Evolutionary conservation across 2,888 invertebrate species (phyloP), one percentile per base, ranked within the genome.

Genomic region (Megalurothrips usitatus): DNA sequence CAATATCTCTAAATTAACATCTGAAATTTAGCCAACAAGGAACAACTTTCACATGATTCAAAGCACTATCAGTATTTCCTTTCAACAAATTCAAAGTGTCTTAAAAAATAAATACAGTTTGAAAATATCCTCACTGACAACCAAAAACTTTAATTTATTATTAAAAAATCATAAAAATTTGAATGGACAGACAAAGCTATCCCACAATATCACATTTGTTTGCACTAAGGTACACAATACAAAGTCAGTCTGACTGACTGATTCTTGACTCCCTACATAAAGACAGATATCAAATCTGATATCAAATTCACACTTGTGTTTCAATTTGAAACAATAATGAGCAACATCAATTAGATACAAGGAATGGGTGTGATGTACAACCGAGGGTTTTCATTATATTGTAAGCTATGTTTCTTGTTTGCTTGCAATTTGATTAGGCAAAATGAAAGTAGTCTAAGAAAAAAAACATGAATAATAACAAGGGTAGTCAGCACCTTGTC

Each of bases 191-290:
- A 75, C 68, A 75, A 12, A 43, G 34, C 34, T 43, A 43, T 43
- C 12, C 68, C 26, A 75, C n/a, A 26, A 75, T 75, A 75, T 75
- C 68, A 75, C 68, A 75, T 23, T 75, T 75, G 23, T 75, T 75
- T 75, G 68, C 68, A 75, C 68, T 75, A 26, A 75, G 23, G 23
- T 75, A 75, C 68, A 75, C 26, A 26, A 26, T 26, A 11, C 12
- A 75, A 75, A 12, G 26, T 23, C n/a, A 68, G 12, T 26, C 12
- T 23, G 23, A 75, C 12, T 23, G 23, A 75, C 68, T 75, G 26
- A 26, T 9, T 23, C 68, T 75, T 11, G 12, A 23, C 23, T 26
- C 23, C 68, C 26, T 26, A 75, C 34, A 43, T 6, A 43, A 43
- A 43, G 34, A 43, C 34, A 43, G 34, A 43, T 43, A 43, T 43